phyloP scores from a whole-genome alignment of 2,113 vertebrate species.

The Saguinus imperator region DNA sequence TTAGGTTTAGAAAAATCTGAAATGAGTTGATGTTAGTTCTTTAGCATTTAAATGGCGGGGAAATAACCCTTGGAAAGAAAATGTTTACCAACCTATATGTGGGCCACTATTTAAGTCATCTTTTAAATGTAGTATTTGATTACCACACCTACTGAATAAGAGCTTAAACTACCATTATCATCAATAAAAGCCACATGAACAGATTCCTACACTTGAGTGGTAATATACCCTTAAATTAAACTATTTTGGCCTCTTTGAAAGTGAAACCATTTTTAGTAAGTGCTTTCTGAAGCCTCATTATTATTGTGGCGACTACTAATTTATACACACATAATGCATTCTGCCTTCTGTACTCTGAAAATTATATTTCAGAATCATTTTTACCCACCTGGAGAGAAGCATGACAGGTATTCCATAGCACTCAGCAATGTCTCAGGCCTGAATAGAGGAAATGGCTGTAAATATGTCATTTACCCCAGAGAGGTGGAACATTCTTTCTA shows the following conservation, averaged over 20 bases:
- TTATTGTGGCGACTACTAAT: conserved; percentile 66
- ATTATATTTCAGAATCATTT: conserved; percentile 56
- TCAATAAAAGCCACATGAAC: neutral
- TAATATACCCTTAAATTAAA: conserved; percentile 69
- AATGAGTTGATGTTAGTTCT: conserved; percentile 45
- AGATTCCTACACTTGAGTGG: neutral
- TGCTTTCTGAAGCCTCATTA: conserved; percentile 60
- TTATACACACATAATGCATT: conserved; percentile 62
- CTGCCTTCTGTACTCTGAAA: conserved; percentile 55
- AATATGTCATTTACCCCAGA: conserved; percentile 20
- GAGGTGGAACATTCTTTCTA: neutral
- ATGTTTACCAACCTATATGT: conserved; percentile 20
- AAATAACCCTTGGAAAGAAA: conserved; percentile 41
- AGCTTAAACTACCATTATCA: conserved; percentile 15
- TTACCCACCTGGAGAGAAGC: conserved; percentile 59
- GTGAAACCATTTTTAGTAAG: conserved; percentile 65
- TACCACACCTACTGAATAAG: neutral
- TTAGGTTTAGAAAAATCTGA: conserved; percentile 25
- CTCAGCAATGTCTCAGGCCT: conserved; percentile 4
- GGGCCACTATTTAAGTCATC: conserved; percentile 19
- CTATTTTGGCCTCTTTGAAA: conserved; percentile 68
- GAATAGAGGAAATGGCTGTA: conserved; percentile 28
- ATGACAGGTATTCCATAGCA: neutral
- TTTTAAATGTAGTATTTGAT: conserved; percentile 59
- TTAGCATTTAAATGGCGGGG: neutral